A percentile compares a stretch with the other conserved stretches of the same genome.
Evolutionary conservation across 2,888 invertebrate species (phyloP).

Genomic region (Phoronis australis): DNA sequence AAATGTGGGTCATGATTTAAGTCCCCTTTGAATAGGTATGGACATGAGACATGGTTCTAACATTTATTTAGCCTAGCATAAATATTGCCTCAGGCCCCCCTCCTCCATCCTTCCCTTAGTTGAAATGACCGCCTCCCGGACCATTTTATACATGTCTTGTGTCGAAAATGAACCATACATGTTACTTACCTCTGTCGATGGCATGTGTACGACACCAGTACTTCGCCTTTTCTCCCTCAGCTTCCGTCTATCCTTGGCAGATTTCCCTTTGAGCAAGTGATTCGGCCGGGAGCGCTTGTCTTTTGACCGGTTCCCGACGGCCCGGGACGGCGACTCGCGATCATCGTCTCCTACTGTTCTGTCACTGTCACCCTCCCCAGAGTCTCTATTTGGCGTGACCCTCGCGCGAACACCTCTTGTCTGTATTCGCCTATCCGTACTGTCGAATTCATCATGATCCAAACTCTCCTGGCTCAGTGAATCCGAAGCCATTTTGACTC

Average conservation of each 20-base stretch:
- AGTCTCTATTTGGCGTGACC: constrained; percentile 25
- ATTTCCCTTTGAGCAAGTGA: constrained; percentile 58
- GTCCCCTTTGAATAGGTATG: no score
- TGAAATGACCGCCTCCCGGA: no score
- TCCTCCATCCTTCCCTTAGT: no score
- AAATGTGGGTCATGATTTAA: no score
- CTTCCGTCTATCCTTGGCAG: constrained; percentile 60
- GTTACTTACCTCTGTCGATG: constrained; percentile 59
- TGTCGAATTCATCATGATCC: constrained; percentile 58
- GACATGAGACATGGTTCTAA: no score
- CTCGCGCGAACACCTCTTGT: constrained; percentile 57
- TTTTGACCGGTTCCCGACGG: constrained; percentile 41
- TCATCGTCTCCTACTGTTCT: constrained; percentile 17
- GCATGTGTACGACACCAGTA: constrained; percentile 61
- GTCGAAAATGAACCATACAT: no score
- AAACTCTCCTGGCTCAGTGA: constrained; percentile 62
- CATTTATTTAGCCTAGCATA: no score
- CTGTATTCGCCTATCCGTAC: constrained; percentile 57
- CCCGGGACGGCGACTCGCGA: constrained; percentile 53
- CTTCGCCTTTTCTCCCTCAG: constrained; percentile 60
- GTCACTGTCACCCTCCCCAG: constrained; percentile 18
- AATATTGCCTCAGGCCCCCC: no score
- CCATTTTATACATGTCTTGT: no score
- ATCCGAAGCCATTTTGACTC: constrained; percentile 63
- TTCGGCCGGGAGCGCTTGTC: constrained; percentile 55